phyloP scores from a whole-genome alignment of 2,888 invertebrate species.

The Synanthedon vespiformis region DNA sequence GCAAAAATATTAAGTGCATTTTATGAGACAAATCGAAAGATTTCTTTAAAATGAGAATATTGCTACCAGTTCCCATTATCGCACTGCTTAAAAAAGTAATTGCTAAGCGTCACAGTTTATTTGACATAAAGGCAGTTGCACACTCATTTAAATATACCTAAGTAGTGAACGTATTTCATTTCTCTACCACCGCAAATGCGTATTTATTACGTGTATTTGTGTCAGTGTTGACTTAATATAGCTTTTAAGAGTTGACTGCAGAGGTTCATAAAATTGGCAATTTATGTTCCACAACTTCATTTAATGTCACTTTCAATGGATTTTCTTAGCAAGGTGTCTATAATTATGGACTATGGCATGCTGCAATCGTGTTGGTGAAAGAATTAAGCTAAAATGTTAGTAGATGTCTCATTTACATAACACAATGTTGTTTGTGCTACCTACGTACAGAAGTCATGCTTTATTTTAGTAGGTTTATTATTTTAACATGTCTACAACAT shows the following conservation, averaged over 20 bases:
- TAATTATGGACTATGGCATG: neutral
- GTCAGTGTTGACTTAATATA: neutral
- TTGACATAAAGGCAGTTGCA: neutral
- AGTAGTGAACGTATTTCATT: neutral
- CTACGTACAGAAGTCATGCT: no score
- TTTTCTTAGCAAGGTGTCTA: constrained; percentile 18
- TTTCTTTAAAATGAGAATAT: neutral
- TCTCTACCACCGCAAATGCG: neutral
- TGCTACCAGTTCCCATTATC: neutral
- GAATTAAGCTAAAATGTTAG: no score
- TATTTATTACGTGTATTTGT: neutral
- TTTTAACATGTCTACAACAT: no score
- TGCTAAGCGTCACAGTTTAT: neutral
- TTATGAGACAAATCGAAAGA: neutral
- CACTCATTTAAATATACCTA: neutral
- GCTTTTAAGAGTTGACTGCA: neutral
- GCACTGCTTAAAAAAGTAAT: neutral
- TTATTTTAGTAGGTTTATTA: no score
- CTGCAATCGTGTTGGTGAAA: no score
- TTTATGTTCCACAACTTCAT: neutral
- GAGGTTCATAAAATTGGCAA: neutral
- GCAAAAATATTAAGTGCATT: neutral
- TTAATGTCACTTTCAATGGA: neutral
- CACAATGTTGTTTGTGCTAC: no score
- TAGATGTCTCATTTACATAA: no score